phyloP scores from a whole-genome alignment of 2,797 vertebrate genomes.

The Pangasius mekongensis region DNA sequence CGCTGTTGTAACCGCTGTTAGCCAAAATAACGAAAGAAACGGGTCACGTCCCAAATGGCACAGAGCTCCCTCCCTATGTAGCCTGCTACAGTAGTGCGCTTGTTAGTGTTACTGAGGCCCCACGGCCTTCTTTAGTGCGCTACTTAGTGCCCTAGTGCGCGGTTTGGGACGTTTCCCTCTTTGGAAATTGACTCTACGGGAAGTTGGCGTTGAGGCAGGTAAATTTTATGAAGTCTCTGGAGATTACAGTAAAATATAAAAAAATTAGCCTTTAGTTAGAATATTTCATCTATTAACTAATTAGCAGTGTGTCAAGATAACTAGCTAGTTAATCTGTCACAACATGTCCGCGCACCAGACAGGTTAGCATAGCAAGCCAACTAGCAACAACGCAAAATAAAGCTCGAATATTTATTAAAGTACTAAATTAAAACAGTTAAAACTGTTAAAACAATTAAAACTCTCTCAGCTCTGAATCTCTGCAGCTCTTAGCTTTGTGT shows the following conservation, averaged over 20 bases:
- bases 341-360: background rate
- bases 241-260: background rate
- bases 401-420: background rate
- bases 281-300: background rate
- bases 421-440: background rate
- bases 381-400: background rate
- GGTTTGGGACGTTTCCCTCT: background rate
- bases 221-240: background rate
- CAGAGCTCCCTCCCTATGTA: background rate
- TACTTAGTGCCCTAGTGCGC: too few species aligned
- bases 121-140: background rate
- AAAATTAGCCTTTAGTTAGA: background rate
- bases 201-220: slow-evolving; percentile 17
- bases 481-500: too few species aligned
- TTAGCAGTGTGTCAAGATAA: background rate
- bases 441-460: background rate
- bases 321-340: background rate
- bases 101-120: background rate
- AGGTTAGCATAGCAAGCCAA: background rate
- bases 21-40: background rate
- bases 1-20: too few species aligned
- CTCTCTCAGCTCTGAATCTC: background rate
- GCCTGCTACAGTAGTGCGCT: background rate
- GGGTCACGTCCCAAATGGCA: background rate
- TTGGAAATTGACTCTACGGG: background rate